Evolutionary conservation across 2,113 vertebrate species (phyloP), one percentile per base, ranked within the genome.

Genomic region (Notiomystis cincta): DNA sequence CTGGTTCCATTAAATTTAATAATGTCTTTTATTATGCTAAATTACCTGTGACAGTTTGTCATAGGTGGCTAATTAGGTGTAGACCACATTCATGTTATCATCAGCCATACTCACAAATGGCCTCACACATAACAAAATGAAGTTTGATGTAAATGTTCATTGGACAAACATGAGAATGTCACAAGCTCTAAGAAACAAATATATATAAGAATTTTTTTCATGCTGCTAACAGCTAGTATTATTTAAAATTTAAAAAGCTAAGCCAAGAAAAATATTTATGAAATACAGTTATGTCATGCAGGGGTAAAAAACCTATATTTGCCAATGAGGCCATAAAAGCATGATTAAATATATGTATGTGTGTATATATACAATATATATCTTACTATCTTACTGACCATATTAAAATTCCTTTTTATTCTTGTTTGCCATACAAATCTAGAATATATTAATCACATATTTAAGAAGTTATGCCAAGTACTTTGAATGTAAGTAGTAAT

Each of bases 381-480:
- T 20, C 10, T 54, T 44, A 15, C 6, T 44, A 4, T 87, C 17
- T 75, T 79, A 82, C 19, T 0, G 0, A 37, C 19, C 14, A 45
- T 30, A 24, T 70, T 79, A 35, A 75, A 70, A 37, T 62, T 57
- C 8, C 7, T 76, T 87, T 57, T 76, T 62, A 31, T 77, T 87
- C 14, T 40, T 80, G 3, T 58, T 81, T 87, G 7, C 6, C 5
- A 9, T 58, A 30, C 10, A 33, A 72, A 81, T 77, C 9, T 44
- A 48, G 11, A 77, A 22, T 42, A 24, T n/a, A 50, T 54, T 58
- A 8, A 30, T 71, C 25, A n/a, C 40, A 3, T 31, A 14, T 64
- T 78, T 58, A 31, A 58, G 44, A 87, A 88, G 17, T 30, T 40
- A 48, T 72, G 20, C 6, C 35, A 76, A 60, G 8, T 38, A 53